Conservation (phyloP, 2,888 invertebrate species). For the Diarsia dahlii region DNA sequence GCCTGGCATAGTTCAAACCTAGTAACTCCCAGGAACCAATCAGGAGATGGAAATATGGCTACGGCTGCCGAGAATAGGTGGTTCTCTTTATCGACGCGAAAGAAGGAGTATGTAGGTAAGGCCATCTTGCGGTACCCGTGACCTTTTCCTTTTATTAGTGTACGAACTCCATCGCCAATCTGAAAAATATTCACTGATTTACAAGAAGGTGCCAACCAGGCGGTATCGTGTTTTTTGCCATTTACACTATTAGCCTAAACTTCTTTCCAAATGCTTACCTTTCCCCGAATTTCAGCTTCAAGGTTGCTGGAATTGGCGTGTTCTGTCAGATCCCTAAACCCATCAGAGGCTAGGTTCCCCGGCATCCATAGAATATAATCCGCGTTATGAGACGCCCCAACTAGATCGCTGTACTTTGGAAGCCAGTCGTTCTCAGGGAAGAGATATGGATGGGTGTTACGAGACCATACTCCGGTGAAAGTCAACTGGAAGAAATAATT, state of each 20-base stretch:
- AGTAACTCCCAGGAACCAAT: slow-evolving; percentile 99
- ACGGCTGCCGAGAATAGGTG: slow-evolving; percentile 82
- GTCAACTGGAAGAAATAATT: slow-evolving; percentile 71
- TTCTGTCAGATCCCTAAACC: slow-evolving; percentile 82
- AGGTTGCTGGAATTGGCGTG: slow-evolving; percentile 82
- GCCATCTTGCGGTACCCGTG: slow-evolving; percentile 84
- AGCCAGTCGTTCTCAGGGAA: slow-evolving; percentile 87
- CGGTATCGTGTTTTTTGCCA: not conserved
- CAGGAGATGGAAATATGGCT: slow-evolving; percentile 92
- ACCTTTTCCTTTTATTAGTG: slow-evolving; percentile 86
- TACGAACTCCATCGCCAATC: slow-evolving; percentile 85
- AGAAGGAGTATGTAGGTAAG: slow-evolving; percentile 82
- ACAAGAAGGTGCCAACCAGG: not conserved
- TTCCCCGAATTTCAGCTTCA: slow-evolving; percentile 83
- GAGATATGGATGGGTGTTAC: slow-evolving; percentile 82
- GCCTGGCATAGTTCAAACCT: slow-evolving; percentile 96
- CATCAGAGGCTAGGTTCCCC: slow-evolving; percentile 80
- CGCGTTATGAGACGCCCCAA: slow-evolving; percentile 83
- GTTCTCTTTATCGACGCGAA: slow-evolving; percentile 81
- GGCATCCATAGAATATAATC: slow-evolving; percentile 84
- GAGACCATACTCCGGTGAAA: slow-evolving; percentile 86
- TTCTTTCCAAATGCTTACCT: slow-evolving; percentile 70
- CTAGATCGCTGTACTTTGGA: slow-evolving; percentile 83
- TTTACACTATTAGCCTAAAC: not conserved
- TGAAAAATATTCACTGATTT: slow-evolving; percentile 47